These are phyloP conservation scores for Euclidia mi DNA, from an alignment of 2,888 invertebrate species.

Conservation along the genomic window DNA sequence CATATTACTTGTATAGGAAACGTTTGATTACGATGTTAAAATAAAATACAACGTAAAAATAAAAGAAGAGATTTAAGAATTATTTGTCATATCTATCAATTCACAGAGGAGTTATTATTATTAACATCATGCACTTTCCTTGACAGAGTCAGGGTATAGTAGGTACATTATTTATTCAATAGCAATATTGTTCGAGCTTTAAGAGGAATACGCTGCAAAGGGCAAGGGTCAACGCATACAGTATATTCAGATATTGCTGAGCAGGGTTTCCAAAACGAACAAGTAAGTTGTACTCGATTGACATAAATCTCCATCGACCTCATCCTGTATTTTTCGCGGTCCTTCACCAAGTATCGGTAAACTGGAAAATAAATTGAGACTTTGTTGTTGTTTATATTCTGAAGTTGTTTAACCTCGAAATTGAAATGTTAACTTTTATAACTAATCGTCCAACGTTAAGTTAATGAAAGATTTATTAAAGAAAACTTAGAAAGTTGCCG, in stretches of 20 bases:
- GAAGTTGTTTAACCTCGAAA: slow-evolving; percentile 25
- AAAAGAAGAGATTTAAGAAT: no score
- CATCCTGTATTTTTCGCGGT: slow-evolving; percentile 52
- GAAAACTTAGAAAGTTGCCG: slow-evolving; percentile 14
- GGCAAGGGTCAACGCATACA: slow-evolving; percentile 13
- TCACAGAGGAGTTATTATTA: no score
- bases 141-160: background rate
- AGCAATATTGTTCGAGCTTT: background rate
- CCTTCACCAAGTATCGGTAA: slow-evolving; percentile 64
- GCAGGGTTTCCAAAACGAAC: slow-evolving; percentile 43
- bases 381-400: slow-evolving; percentile 59
- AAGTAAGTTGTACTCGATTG: slow-evolving; percentile 51
- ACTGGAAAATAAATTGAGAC: slow-evolving; percentile 64
- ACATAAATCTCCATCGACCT: slow-evolving; percentile 58
- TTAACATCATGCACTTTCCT: no score
- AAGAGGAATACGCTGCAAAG: slow-evolving; percentile 1
- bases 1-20: no score
- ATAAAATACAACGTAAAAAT: no score
- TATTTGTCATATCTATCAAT: no score
- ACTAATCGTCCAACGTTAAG: slow-evolving; percentile 17
- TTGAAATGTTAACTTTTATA: slow-evolving; percentile 32
- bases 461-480: slow-evolving; percentile 20
- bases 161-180: background rate
- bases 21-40: no score
- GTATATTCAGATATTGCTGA: slow-evolving; percentile 39